phyloP scores from a whole-genome alignment of 2,113 vertebrate genomes.

The Ifrita kowaldi region DNA sequence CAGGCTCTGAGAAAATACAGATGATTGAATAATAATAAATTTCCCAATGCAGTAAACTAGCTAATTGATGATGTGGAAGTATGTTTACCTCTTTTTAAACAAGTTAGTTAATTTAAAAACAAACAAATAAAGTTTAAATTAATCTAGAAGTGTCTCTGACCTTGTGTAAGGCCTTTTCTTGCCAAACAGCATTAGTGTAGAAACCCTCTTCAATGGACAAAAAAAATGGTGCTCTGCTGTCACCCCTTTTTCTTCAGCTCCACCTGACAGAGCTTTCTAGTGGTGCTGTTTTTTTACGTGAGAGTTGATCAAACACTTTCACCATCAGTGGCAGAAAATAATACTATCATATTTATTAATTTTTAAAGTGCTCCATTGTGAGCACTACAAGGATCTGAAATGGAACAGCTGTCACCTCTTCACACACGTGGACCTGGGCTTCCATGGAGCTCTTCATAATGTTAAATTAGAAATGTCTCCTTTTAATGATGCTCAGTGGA shows the following conservation, averaged over 20 bases:
- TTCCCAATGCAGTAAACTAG: neutral
- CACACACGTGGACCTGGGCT: neutral
- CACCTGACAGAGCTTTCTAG: conserved; percentile 12
- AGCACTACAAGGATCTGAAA: conserved; percentile 55
- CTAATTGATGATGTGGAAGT: neutral
- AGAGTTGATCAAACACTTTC: conserved; percentile 56
- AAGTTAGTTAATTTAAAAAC: neutral
- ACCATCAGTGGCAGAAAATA: conserved; percentile 39
- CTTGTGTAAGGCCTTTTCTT: neutral
- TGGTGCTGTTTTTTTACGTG: neutral
- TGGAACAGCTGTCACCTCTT: conserved; percentile 68
- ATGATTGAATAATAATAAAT: neutral
- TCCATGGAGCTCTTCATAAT: conserved; percentile 43
- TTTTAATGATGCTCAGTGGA: neutral
- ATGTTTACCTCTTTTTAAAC: neutral
- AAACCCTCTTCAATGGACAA: neutral
- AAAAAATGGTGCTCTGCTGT: neutral
- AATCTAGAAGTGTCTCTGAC: neutral
- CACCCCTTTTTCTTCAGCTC: neutral
- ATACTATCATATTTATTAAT: conserved; percentile 59
- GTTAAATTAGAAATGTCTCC: neutral
- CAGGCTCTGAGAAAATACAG: neutral
- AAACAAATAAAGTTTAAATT: neutral
- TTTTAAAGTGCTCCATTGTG: conserved; percentile 68
- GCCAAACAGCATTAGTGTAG: neutral